Base-by-base conservation (phyloP, 2,113 vertebrate species). In the Paralichthys olivaceus region DNA sequence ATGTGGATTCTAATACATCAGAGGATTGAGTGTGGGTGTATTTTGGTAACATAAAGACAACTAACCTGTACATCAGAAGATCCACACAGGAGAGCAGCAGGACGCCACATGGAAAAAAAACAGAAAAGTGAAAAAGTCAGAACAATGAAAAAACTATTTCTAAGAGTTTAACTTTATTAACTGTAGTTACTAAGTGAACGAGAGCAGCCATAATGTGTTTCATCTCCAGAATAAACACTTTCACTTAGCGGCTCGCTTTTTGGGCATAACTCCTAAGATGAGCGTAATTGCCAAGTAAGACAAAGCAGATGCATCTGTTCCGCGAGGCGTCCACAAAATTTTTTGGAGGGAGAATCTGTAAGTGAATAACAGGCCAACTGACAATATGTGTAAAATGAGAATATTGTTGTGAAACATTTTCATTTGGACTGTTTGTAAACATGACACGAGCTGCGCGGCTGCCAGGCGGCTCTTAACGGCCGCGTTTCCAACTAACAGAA, bases 331-430 rank as follows among this genome's bases (percentile, higher is more conserved):
- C 90, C 89, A 83, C 84, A 15, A 15, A 49, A 49, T 6, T 89
- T 90, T 91, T 88, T 87, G 85, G 82, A 81, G 69, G 81, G 90
- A 91, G 94, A 70, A 76, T 73, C 73, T 80, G 82, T 75, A 92
- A 89, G 80, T 88, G 91, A 95, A 94, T 92, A 93, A 76, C 85
- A 93, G 93, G 92, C 94, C 92, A 92, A 94, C 80, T 90, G 94
- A 86, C 81, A 92, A 89, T 89, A 86, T 77, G 84, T 22, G n/a
- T 64, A 70, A 85, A 90, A 85, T 47, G 66, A 76, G 75, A 90
- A 85, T 56, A 77, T 17, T 84, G 87, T 87, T 75, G 82, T 62
- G 54, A 85, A 86, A 84, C 69, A 69, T 89, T 87, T 72, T 87
- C 84, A 86, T 88, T 91, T 85, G 86, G 81, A 77, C 72, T 80